These are phyloP conservation scores for rabbit (Oryctolagus cuniculus) DNA, from an alignment of 2,113 vertebrate genomes.

Conservation along the genomic window DNA sequence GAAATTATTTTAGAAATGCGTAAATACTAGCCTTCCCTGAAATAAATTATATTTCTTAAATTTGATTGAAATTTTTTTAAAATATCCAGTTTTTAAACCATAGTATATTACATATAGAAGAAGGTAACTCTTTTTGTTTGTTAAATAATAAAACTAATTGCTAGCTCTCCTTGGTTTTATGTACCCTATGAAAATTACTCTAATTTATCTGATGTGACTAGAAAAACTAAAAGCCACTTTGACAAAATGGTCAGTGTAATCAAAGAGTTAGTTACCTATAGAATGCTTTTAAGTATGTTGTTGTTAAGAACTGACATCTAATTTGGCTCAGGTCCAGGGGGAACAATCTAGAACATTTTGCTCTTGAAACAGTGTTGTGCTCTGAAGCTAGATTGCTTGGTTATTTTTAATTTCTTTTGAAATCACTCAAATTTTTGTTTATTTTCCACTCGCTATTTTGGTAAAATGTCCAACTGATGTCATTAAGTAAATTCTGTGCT, in stretches of 20 bases:
- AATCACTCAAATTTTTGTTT: background rate
- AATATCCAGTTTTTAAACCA: background rate
- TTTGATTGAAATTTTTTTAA: constrained; percentile 24
- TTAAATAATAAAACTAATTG: constrained; percentile 86
- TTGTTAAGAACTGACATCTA: background rate
- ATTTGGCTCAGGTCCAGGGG: background rate
- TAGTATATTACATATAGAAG: constrained; percentile 38
- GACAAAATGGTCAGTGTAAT: constrained; percentile 57
- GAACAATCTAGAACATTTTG: background rate
- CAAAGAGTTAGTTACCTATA: constrained; percentile 22
- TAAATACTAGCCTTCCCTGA: background rate
- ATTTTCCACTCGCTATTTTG: constrained; percentile 12
- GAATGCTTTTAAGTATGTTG: background rate
- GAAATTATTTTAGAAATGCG: constrained; percentile 57
- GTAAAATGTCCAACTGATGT: constrained; percentile 12
- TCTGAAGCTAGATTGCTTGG: constrained; percentile 36
- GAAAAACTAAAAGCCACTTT: constrained; percentile 77
- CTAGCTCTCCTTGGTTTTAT: constrained; percentile 84
- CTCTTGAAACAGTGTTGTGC: background rate
- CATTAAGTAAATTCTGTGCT: constrained; percentile 5
- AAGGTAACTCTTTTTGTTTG: background rate
- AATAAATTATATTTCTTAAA: constrained; percentile 52
- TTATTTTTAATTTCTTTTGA: constrained; percentile 53
- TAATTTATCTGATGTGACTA: constrained; percentile 85
- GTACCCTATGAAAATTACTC: constrained; percentile 74